Conservation (phyloP, 2,888 invertebrate species). For the Cheilosia urbana region DNA sequence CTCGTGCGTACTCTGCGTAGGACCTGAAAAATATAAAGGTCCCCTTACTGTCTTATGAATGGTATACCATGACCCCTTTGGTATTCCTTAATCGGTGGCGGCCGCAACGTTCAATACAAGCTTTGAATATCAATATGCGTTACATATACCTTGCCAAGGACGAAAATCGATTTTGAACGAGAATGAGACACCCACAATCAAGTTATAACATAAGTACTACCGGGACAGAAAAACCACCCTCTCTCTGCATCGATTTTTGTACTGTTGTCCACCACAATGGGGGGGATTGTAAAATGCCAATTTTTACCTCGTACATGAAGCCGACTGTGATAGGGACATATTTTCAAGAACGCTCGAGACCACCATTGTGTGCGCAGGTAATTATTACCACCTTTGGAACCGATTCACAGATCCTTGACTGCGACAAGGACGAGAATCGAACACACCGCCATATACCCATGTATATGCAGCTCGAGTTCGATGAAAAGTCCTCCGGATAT, state of each 20-base stretch:
- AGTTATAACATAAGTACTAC: constrained; percentile 4
- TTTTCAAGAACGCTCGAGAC: constrained; percentile 40
- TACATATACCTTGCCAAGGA: not conserved
- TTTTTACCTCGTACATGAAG: not conserved
- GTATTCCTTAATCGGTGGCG: constrained; percentile 30
- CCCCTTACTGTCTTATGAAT: no score
- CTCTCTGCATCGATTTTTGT: constrained; percentile 30
- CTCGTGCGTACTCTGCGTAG: constrained; percentile 5
- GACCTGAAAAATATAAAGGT: not conserved
- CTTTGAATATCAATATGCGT: constrained; percentile 24
- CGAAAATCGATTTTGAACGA: constrained; percentile 34
- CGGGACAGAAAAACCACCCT: not conserved
- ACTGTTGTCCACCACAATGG: not conserved
- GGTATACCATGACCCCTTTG: not conserved
- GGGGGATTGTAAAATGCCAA: constrained; percentile 13
- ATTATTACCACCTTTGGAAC: constrained; percentile 42
- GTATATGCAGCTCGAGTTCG: not conserved
- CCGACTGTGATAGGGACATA: constrained; percentile 30
- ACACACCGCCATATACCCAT: not conserved
- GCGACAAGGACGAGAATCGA: constrained; percentile 28
- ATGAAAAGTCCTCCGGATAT: constrained; percentile 30
- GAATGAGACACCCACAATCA: not conserved
- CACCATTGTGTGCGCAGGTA: constrained; percentile 31
- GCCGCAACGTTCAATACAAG: constrained; percentile 16
- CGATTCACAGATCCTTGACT: constrained; percentile 46